Conservation (phyloP, 2,888 invertebrate species). For the Slavum lentiscoides region DNA sequence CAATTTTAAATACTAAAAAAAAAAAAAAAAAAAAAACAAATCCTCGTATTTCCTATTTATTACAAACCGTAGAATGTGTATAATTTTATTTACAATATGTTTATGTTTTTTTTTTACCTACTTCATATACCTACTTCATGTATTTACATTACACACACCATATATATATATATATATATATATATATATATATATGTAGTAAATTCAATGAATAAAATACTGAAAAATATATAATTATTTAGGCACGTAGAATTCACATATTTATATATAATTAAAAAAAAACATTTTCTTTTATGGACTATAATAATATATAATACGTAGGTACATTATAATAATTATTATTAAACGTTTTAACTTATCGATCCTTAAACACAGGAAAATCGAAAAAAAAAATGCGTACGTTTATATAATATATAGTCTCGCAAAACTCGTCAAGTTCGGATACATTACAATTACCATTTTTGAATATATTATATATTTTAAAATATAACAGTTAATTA, state of each 20-base stretch:
- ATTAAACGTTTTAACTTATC: not conserved
- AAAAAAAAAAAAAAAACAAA: not conserved
- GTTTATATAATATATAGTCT: no score
- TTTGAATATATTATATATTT: no score
- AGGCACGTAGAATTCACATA: slow-evolving; percentile 52
- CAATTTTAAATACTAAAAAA: slow-evolving; percentile 29
- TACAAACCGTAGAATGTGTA: slow-evolving; percentile 26
- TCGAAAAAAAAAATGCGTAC: not conserved
- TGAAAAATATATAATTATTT: slow-evolving; percentile 50
- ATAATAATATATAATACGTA: slow-evolving; percentile 5
- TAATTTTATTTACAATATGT: slow-evolving; percentile 32
- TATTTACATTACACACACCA: not conserved
- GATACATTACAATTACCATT: no score
- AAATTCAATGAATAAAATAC: slow-evolving; percentile 41
- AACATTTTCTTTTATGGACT: not conserved
- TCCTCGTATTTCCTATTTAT: slow-evolving; percentile 20
- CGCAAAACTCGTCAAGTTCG: no score
- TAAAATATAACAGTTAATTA: no score
- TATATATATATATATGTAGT: not conserved
- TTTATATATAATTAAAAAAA: slow-evolving; percentile 14
- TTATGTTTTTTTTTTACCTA: not conserved
- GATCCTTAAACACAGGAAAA: not conserved
- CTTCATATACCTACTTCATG: not conserved
- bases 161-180: not conserved
- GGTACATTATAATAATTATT: not conserved